Evolutionary conservation across 2,113 vertebrate species (phyloP).

Genomic region (Melozone crissalis): DNA sequence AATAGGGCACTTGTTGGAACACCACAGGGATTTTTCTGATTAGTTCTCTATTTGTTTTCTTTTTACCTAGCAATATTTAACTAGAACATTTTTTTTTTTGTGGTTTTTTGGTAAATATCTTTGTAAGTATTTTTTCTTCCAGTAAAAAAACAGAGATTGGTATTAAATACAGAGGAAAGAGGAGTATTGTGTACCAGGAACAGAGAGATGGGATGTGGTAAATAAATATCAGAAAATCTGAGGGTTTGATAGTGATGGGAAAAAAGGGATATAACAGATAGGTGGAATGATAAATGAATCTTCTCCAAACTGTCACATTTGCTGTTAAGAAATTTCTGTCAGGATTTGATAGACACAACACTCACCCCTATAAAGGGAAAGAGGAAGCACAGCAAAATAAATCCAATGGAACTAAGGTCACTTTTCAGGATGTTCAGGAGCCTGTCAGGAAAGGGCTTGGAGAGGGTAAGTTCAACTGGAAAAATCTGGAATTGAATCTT

Average conservation of each 20-base stretch:
- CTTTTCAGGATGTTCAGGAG: not conserved
- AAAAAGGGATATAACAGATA: not conserved
- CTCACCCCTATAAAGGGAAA: not conserved
- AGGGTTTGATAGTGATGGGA: not conserved
- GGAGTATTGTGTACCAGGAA: not conserved
- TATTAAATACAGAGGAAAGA: not conserved
- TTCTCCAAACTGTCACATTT: not conserved
- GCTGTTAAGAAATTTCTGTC: not conserved
- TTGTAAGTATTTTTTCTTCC: not conserved
- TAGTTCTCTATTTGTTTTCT: constrained; percentile 18
- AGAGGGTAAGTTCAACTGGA: not conserved
- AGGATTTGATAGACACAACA: not conserved
- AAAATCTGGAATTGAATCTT: not conserved
- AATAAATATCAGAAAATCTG: not conserved
- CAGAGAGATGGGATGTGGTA: not conserved
- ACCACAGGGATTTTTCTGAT: constrained; percentile 25
- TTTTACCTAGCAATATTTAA: constrained; percentile 40
- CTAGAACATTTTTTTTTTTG: not conserved
- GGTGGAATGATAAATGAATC: not conserved
- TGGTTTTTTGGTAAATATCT: not conserved
- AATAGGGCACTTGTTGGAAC: constrained; percentile 32
- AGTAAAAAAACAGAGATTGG: not conserved
- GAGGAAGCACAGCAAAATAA: not conserved
- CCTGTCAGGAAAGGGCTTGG: not conserved
- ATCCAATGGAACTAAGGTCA: not conserved